Evolutionary conservation across 2,113 vertebrate species (phyloP).

Genomic region (Phainopepla nitens): DNA sequence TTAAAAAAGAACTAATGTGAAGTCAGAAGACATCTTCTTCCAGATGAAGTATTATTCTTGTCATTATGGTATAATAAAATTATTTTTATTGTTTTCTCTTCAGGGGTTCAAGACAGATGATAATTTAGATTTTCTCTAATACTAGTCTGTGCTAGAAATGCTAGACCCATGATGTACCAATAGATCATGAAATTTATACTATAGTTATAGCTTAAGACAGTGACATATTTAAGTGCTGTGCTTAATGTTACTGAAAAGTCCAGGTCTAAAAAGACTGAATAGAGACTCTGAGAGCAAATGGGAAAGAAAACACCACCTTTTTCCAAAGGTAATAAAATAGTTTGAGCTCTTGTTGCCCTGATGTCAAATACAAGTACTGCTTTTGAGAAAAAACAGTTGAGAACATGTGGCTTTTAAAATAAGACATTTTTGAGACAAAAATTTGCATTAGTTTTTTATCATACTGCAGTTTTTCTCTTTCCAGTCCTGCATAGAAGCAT

Average conservation of each 20-base stretch:
- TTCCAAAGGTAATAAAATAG: not conserved
- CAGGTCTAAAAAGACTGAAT: not conserved
- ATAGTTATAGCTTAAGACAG: not conserved
- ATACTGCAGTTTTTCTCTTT: not conserved
- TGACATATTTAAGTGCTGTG: constrained; percentile 10
- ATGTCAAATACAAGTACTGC: not conserved
- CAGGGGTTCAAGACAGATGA: constrained; percentile 23
- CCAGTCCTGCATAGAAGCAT: not conserved
- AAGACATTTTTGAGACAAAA: not conserved
- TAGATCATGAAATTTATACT: constrained; percentile 26
- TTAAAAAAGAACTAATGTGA: constrained; percentile 29
- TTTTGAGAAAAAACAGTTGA: not conserved
- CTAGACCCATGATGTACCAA: not conserved
- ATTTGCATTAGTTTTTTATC: not conserved
- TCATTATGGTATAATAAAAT: constrained; percentile 46
- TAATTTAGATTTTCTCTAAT: constrained; percentile 48
- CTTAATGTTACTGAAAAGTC: constrained; percentile 5
- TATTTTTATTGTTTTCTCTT: constrained; percentile 57
- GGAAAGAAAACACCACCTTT: not conserved
- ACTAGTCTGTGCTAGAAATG: constrained; percentile 6
- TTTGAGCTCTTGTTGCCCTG: not conserved
- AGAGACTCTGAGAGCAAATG: not conserved
- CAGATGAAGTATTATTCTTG: constrained; percentile 41
- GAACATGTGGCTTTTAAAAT: not conserved
- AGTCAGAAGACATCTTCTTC: constrained; percentile 25